Evolutionary conservation across 2,888 invertebrate species (phyloP), one percentile per base, ranked within the genome.

Genomic region (Drosophila planitibia): DNA sequence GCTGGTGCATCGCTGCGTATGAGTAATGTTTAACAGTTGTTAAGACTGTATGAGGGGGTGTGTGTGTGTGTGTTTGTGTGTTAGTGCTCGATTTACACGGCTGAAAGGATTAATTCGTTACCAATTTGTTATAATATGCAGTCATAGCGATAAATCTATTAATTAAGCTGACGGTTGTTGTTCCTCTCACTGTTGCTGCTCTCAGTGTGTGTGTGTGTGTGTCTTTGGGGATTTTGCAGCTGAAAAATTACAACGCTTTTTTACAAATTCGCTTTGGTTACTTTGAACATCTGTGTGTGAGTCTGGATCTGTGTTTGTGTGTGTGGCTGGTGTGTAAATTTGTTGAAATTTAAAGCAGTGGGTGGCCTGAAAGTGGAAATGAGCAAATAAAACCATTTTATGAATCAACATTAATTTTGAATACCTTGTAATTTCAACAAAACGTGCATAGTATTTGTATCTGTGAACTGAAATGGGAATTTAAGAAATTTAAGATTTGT

Each of bases 41-140:
- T 49, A 7, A 25, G 37, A 54, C 33, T 54, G 25, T 53, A 44
- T 28, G 32, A 16, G 35, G 5, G 19, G 19, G 51, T 44, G 22
- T 44, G 22, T 32, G 22, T 67, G 28, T 37, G 16, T 64, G 33
- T 47, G 53, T 33, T 37, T 61, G 47, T 37, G 59, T 75, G 49
- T 64, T 30, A 51, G 57, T 61, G 70, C 64, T 69, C 79, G 76
- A 85, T 82, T 90, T 89, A 88, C 91, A 92, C 92, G 90, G 91
- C 86, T 92, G 91, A 89, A 87, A 89, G 91, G 89, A 92, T 92
- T 92, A 91, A 91, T 91, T 92, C 91, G 91, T 91, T 92, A 92
- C 77, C 92, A 92, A 92, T 91, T 90, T 91, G 88, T 89, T 91
- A 89, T 85, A 90, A 92, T 91, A 91, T 90, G 83, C 77, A 75